Evolutionary conservation across 2,797 vertebrate species (phyloP), one percentile per base, ranked within the genome.

Genomic region (Pipistrellus kuhlii): DNA sequence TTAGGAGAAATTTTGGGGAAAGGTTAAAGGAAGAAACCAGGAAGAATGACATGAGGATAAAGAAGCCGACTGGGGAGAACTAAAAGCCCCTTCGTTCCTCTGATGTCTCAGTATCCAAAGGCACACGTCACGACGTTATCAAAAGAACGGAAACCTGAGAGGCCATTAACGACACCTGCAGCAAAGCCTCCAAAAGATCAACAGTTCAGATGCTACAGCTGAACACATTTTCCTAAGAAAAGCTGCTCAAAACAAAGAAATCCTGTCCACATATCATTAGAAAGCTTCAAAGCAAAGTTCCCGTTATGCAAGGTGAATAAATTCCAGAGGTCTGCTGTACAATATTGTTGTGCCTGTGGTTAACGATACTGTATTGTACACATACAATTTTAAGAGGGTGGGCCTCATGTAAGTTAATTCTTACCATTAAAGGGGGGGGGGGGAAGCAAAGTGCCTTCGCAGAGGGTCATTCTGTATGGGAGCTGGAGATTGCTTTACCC

Each of bases 211-310:
- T 46, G 84, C 76, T 21, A 44, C 6, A 41, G 35, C n/a, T 21
- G 30, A 94, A 82, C 12, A 55, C 2, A 38, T 17, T 62, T 80
- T 41, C 81, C 82, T 48, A 48, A 48, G 4, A 91, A 83, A 1
- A 73, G 55, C 48, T 77, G 59, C 20, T 87, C 35, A 44, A 91
- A 85, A 88, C 84, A 51, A 93, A 91, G 84, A 82, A 55, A 41
- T n/a, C 13, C 23, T 66, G 27, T 9, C 64, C 32, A 15, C 3
- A 12, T 30, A 25, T 44, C 41, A 68, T 44, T 6, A 48, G 27
- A 8, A 88, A 44, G 27, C n/a, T 75, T 76, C 66, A 73, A 76
- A 72, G 38, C 38, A 81, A 81, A n/a, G 44, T 55, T 76, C 71
- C 30, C 14, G 23, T 64, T 71, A 44, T 13, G 20, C 35, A 48